Evolutionary conservation across 2,113 vertebrate genomes (phyloP).

Genomic region (Glaucidium brasilianum): DNA sequence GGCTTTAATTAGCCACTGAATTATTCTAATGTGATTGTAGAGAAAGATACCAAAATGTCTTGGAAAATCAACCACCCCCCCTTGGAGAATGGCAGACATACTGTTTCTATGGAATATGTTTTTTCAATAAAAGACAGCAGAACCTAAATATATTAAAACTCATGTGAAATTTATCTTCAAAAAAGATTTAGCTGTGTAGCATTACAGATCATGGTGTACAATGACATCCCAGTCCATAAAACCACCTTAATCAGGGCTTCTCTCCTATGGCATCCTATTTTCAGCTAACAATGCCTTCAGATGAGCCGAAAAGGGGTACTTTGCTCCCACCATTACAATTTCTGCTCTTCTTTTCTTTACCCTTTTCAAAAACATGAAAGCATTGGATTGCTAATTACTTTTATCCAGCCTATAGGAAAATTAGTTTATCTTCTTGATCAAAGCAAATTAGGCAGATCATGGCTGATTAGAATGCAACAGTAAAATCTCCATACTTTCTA

Average conservation of each 20-base stretch:
- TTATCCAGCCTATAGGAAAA: slow-evolving; percentile 78
- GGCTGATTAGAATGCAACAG: slow-evolving; percentile 82
- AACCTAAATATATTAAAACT: not conserved
- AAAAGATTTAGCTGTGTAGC: not conserved
- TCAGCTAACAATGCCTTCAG: slow-evolving; percentile 69
- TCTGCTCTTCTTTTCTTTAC: slow-evolving; percentile 73
- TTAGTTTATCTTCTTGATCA: slow-evolving; percentile 86
- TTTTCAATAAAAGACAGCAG: not conserved
- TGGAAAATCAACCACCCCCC: not conserved
- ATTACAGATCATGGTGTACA: not conserved
- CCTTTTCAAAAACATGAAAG: slow-evolving; percentile 79
- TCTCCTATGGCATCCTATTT: slow-evolving; percentile 57
- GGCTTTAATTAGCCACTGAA: not conserved
- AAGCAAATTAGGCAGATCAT: slow-evolving; percentile 85
- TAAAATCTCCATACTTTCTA: slow-evolving; percentile 82
- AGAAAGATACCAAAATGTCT: not conserved
- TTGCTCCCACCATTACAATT: slow-evolving; percentile 69
- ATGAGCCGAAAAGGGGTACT: slow-evolving; percentile 68
- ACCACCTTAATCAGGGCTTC: slow-evolving; percentile 22
- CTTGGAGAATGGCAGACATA: not conserved
- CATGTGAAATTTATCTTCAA: not conserved
- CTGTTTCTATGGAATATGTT: not conserved
- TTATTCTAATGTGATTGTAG: not conserved
- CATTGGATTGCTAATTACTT: slow-evolving; percentile 80
- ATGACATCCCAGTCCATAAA: not conserved